Evolutionary conservation across 2,797 vertebrate genomes (phyloP), one percentile per base, ranked within the genome.

Genomic region (Centropyge bicolor): DNA sequence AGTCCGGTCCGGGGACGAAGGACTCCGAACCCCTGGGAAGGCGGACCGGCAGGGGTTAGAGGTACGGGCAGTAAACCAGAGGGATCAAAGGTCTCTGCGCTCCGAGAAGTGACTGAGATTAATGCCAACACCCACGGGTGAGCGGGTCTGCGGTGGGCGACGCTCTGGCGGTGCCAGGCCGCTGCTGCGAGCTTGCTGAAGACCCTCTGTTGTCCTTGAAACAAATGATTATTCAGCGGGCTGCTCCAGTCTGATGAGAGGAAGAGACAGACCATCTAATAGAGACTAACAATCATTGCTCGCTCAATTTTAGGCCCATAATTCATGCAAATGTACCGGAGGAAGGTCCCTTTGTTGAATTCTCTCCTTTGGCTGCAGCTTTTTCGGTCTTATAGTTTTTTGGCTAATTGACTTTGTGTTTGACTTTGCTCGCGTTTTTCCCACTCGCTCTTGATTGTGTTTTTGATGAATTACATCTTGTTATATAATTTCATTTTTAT

Each of bases 211-310:
- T 77, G 90, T 85, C 90, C 86, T 92, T 88, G 86, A 82, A 71
- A 61, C 48, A 7, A 72, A 67, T 70, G 81, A 89, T 86, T 75
- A 78, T 75, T 78, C 78, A 41, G 64, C 24, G 20, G 40, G 82
- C 74, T 61, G 60, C 66, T 62, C 60, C 74, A 36, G 57, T 20
- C 54, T 59, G 78, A 80, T 52, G 64, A 79, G 48, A 69, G 51
- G 51, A 59, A 51, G 54, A 86, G 76, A 86, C 87, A 74, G 73
- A 77, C 11, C 61, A 24, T 71, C 83, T 90, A 87, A 89, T 82
- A 70, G 69, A 87, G 84, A 89, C 78, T 68, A 91, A 89, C 86
- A 90, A 82, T 89, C 86, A 68, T 56, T 46, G 70, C 75, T 22
- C n/a, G 59, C 81, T 77, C 65, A 76, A 82, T 86, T 89, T 87